Percentiles rank a stretch among this genome's conserved stretches.
Conservation (phyloP, 2,888 invertebrate species). For the Polyommatus iphigenia region DNA sequence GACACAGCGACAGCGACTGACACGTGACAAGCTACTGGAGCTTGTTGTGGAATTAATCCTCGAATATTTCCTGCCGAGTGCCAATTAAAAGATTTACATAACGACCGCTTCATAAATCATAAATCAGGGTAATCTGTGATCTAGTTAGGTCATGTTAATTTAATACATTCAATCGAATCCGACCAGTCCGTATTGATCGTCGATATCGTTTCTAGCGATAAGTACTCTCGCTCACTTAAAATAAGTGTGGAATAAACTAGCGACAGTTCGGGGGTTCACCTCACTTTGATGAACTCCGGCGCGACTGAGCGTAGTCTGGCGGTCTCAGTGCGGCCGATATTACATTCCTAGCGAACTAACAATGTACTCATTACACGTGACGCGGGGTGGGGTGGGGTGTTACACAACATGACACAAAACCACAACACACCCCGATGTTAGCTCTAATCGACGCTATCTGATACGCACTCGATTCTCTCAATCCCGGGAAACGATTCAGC, state of each 20-base stretch:
- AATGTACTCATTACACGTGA: constrained; percentile 52
- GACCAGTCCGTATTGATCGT: neutral
- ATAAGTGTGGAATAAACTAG: neutral
- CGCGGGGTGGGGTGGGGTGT: constrained; percentile 31
- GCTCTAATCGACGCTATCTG: constrained; percentile 12
- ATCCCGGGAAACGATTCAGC: neutral
- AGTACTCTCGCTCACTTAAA: neutral
- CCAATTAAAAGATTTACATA: neutral
- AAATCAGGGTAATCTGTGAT: neutral
- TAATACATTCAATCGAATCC: too few relatives aligned
- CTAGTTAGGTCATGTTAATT: neutral
- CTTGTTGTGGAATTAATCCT: neutral
- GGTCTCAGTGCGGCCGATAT: constrained; percentile 43
- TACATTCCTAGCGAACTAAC: constrained; percentile 54
- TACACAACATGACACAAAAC: neutral
- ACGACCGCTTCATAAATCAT: neutral
- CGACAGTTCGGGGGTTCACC: neutral
- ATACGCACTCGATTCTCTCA: constrained; percentile 11
- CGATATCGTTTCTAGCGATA: neutral
- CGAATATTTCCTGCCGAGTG: neutral
- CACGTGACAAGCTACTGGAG: neutral
- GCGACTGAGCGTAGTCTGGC: constrained; percentile 21
- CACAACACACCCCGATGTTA: neutral
- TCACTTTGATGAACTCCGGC: neutral
- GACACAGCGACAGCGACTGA: neutral